phyloP scores from a whole-genome alignment of 1,140 invertebrate genomes.

The Patella vulgata region DNA sequence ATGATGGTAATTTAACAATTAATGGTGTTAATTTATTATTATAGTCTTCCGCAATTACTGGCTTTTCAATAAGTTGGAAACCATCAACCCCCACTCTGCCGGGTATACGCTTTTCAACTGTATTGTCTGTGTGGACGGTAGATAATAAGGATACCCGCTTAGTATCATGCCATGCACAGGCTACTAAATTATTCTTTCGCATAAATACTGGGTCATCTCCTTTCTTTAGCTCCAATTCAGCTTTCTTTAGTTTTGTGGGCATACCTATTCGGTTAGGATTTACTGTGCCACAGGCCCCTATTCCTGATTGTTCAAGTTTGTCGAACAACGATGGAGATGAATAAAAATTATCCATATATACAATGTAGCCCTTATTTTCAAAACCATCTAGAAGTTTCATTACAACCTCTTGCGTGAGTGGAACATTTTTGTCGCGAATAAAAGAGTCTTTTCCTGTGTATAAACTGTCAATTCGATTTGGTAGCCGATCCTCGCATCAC shows the following conservation, averaged over 20 bases:
- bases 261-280: constrained; percentile 3
- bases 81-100: too few species aligned
- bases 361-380: background rate
- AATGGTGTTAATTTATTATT: too few species aligned
- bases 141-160: constrained; percentile 8
- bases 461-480: too few species aligned
- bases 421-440: too few species aligned
- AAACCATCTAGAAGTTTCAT: background rate
- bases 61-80: too few species aligned
- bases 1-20: too few species aligned
- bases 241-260: constrained; percentile 3
- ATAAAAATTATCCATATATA: constrained; percentile 25
- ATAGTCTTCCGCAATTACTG: too few species aligned
- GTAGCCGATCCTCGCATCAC: too few species aligned
- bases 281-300: constrained; percentile 11
- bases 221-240: constrained; percentile 1
- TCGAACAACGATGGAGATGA: constrained; percentile 12
- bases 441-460: too few species aligned
- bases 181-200: constrained; percentile 9
- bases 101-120: too few species aligned
- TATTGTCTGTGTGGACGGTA: background rate
- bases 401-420: too few species aligned
- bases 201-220: background rate
- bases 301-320: constrained; percentile 5
- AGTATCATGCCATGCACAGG: constrained; percentile 16